Evolutionary conservation across 2,113 vertebrate species (phyloP).

Genomic region (Grammomys dolichurus): DNA sequence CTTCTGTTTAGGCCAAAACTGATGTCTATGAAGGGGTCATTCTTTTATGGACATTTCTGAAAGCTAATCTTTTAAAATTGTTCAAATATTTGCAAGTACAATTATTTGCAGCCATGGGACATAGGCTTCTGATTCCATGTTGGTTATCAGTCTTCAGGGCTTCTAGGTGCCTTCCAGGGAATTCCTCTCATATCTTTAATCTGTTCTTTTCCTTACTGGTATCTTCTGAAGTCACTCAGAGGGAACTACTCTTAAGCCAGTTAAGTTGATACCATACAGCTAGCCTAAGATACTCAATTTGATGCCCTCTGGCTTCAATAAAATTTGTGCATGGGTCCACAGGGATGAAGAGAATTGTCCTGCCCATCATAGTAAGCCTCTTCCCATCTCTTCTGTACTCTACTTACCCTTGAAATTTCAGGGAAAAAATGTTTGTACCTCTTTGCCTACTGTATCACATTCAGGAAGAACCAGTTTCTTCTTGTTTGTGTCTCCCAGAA

Average conservation of each 20-base stretch:
- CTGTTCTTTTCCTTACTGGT: neutral
- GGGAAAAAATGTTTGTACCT: neutral
- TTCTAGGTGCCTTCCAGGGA: neutral
- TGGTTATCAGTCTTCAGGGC: neutral
- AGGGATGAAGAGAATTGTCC: too few relatives aligned
- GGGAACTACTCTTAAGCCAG: neutral
- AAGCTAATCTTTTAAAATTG: neutral
- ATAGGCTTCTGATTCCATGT: neutral
- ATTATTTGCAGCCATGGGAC: neutral
- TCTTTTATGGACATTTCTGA: neutral
- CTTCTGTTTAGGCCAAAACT: neutral
- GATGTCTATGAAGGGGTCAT: neutral
- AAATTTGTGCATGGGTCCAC: neutral
- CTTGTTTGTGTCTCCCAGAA: neutral
- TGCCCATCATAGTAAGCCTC: neutral
- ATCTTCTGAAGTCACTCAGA: neutral
- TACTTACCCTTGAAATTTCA: neutral
- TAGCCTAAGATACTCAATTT: neutral
- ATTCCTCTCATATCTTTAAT: neutral
- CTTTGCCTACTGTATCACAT: neutral
- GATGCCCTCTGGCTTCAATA: neutral
- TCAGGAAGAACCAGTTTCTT: neutral
- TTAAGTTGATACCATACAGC: neutral
- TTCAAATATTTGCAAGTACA: neutral
- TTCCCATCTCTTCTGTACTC: neutral